phyloP scores from a whole-genome alignment of 1,140 invertebrate genomes.

The Drosophila lowei region DNA sequence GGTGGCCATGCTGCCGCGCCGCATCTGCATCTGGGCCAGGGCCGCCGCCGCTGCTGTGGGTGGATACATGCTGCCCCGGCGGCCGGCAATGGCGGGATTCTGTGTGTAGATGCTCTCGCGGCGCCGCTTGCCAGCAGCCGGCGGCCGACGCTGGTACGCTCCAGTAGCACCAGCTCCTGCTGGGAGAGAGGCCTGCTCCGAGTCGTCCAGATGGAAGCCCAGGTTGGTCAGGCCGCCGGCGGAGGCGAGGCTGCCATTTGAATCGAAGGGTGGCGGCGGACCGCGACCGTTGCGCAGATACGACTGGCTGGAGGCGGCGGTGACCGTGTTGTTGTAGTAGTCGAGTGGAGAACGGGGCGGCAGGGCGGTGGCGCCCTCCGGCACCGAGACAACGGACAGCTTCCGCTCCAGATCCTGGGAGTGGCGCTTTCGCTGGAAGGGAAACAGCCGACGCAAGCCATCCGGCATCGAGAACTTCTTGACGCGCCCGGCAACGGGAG shows the following conservation, averaged over 20 bases:
- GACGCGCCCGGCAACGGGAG: conserved; percentile 30
- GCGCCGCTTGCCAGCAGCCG: conserved; percentile 46
- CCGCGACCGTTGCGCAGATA: conserved; percentile 66
- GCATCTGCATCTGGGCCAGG: conserved; percentile 69
- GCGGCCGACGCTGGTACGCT: conserved; percentile 60
- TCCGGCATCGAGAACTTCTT: conserved; percentile 82
- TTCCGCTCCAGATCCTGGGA: conserved; percentile 76
- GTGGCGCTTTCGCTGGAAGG: conserved; percentile 68
- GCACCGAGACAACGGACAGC: conserved; percentile 73
- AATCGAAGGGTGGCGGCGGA: conserved; percentile 50
- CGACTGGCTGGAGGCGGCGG: conserved; percentile 81
- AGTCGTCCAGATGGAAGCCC: conserved; percentile 64
- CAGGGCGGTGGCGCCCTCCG: conserved; percentile 57
- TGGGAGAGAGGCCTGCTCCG: conserved; percentile 35
- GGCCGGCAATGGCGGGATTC: conserved; percentile 57
- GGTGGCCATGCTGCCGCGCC: conserved; percentile 83
- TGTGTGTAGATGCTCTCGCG: conserved; percentile 76
- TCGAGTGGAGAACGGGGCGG: conserved; percentile 58
- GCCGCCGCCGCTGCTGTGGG: conserved; percentile 21
- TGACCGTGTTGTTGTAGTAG: conserved; percentile 82
- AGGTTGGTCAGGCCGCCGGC: conserved; percentile 45
- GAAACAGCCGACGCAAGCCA: conserved; percentile 70
- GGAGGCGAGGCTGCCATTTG: conserved; percentile 54
- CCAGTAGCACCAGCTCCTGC: conserved; percentile 5
- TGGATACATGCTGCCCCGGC: conserved; percentile 73